Conservation (phyloP, 2,888 invertebrate species). For the Caenorhabditis sp. region DNA sequence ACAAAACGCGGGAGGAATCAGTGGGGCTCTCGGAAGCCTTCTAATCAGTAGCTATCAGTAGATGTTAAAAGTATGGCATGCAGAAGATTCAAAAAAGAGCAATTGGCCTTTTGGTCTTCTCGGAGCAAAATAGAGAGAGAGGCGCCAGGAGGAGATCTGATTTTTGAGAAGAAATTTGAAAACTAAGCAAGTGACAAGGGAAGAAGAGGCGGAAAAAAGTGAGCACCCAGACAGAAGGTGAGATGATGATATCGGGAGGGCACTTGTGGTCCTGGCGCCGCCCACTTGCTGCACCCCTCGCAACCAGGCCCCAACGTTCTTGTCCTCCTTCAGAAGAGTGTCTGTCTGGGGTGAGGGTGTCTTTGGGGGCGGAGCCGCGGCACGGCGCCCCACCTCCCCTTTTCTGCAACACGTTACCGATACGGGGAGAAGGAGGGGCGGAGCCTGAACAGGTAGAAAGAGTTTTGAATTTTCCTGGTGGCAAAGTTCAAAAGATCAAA, state of each 20-base stretch:
- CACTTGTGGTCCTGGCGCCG: constrained; percentile 28
- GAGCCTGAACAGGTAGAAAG: background rate
- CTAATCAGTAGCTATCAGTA: background rate
- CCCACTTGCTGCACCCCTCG: constrained; percentile 11
- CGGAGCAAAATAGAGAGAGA: background rate
- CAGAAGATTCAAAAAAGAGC: constrained; percentile 20
- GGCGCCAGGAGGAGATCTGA: constrained; percentile 3
- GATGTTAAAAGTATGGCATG: background rate
- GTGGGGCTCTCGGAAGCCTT: background rate
- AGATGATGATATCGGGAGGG: constrained; percentile 21
- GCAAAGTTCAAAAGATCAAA: constrained; percentile 46
- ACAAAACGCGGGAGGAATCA: constrained; percentile 37
- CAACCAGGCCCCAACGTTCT: constrained; percentile 10
- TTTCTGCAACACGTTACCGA: constrained; percentile 37
- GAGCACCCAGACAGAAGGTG: constrained; percentile 3
- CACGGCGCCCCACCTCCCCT: constrained; percentile 23
- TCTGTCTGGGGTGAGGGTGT: constrained; percentile 15
- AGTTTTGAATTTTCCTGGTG: constrained; percentile 11
- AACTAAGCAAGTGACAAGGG: background rate
- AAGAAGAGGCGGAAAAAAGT: background rate
- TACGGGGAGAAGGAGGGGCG: constrained; percentile 3
- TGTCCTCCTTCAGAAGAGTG: constrained; percentile 6
- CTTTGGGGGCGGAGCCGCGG: constrained; percentile 5
- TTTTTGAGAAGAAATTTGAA: constrained; percentile 35
- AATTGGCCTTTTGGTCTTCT: constrained; percentile 14